Percentiles rank a stretch among this genome's conserved stretches.
These are phyloP conservation scores for Chiroxiphia lanceolata DNA, from an alignment of 2,797 vertebrate species.

Conservation along the genomic window DNA sequence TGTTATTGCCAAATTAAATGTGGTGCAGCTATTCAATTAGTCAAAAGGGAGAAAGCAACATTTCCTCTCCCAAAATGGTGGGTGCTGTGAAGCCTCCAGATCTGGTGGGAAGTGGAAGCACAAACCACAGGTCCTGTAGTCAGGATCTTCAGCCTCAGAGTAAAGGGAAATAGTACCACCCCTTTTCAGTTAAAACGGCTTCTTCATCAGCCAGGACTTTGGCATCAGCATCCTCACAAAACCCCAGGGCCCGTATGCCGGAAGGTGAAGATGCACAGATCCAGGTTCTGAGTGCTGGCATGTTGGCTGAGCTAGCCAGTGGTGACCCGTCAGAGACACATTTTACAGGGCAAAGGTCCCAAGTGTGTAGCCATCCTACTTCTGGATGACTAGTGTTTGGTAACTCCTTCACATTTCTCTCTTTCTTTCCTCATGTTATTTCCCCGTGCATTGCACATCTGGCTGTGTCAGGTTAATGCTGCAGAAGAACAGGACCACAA, in stretches of 20 bases:
- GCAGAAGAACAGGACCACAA: fast-evolving
- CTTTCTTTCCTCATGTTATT: background rate
- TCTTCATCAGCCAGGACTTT: background rate
- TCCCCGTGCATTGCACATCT: background rate
- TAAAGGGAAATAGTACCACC: background rate
- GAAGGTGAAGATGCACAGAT: background rate
- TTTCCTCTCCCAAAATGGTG: background rate
- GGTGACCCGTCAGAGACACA: background rate
- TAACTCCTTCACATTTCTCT: background rate
- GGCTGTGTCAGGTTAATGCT: background rate
- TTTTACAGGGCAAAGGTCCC: background rate
- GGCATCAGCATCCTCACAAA: background rate
- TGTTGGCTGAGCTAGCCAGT: background rate
- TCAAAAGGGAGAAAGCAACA: background rate
- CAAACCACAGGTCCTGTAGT: background rate
- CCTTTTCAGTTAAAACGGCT: background rate
- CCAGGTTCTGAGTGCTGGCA: background rate
- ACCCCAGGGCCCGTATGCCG: background rate
- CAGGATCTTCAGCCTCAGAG: background rate
- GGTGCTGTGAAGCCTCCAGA: background rate
- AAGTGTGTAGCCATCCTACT: background rate
- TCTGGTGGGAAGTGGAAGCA: background rate
- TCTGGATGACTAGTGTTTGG: background rate
- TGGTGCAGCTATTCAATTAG: background rate
- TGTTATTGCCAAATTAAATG: background rate